Percentiles rank a stretch among this genome's conserved stretches.
These are phyloP conservation scores for Platorchestia sp. DNA, from an alignment of 1,140 invertebrate genomes.

Conservation along the genomic window DNA sequence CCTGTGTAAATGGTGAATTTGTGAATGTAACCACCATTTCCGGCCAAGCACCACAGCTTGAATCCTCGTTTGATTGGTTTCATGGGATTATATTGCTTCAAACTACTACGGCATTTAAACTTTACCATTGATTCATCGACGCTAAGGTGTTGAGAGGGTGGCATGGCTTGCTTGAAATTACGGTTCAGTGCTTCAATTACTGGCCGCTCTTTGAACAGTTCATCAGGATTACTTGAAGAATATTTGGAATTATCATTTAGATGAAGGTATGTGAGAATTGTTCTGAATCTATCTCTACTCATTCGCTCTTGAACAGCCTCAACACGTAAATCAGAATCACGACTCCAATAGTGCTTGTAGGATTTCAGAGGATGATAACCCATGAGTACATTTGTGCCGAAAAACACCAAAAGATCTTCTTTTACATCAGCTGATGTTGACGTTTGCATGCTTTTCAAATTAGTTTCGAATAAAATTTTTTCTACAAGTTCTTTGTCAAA, in stretches of 20 bases:
- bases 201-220: slow-evolving; percentile 58
- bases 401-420: slow-evolving; percentile 58
- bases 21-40: slow-evolving; percentile 70
- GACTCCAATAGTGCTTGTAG: slow-evolving; percentile 1
- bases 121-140: slow-evolving; percentile 69
- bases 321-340: slow-evolving; percentile 34
- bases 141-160: slow-evolving; percentile 36
- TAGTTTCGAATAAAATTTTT: slow-evolving; percentile 55
- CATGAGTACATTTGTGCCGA: slow-evolving; percentile 60
- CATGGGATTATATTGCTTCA: slow-evolving; percentile 72
- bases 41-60: slow-evolving; percentile 70
- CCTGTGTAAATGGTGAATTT: slow-evolving; percentile 72
- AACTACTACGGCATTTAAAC: slow-evolving; percentile 67
- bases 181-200: slow-evolving; percentile 44
- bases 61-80: slow-evolving; percentile 73
- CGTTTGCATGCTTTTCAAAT: slow-evolving; percentile 58
- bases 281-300: slow-evolving; percentile 26
- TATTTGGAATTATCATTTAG: slow-evolving; percentile 58
- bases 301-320: slow-evolving; percentile 4
- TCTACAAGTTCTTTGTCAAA: slow-evolving; percentile 27
- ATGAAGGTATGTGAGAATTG: slow-evolving; percentile 52
- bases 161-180: slow-evolving; percentile 44
- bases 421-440: background rate
- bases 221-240: slow-evolving; percentile 32
- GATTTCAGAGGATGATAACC: slow-evolving; percentile 21